Conservation (phyloP, 2,888 invertebrate species). For the Pseudococcus viburni region DNA sequence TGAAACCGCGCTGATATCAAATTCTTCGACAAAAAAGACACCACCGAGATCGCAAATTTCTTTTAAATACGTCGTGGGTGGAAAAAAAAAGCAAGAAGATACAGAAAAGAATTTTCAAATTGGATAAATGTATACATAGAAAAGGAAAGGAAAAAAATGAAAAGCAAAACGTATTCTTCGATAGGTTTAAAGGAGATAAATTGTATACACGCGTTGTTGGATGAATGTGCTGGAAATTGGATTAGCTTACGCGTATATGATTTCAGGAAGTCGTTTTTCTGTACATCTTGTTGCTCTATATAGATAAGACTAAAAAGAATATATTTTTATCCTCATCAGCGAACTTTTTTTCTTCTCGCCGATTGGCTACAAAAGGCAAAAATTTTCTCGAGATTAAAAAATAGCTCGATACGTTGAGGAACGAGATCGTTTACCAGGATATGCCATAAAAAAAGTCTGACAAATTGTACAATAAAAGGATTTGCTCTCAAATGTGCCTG, state of each 20-base stretch:
- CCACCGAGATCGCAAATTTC: not conserved
- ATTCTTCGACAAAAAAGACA: not conserved
- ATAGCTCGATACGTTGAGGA: too few relatives aligned
- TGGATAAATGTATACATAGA: not conserved
- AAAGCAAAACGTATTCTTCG: slow-evolving; percentile 43
- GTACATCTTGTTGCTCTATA: slow-evolving; percentile 25
- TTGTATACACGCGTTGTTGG: slow-evolving; percentile 13
- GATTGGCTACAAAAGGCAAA: too few relatives aligned
- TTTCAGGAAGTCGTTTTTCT: slow-evolving; percentile 50
- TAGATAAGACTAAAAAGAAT: slow-evolving; percentile 26
- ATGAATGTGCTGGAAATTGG: slow-evolving; percentile 51
- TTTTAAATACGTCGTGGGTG: not conserved
- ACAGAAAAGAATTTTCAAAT: slow-evolving; percentile 26
- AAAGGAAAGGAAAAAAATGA: not conserved
- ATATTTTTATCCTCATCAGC: slow-evolving; percentile 23
- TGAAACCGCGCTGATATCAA: not conserved
- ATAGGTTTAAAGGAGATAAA: slow-evolving; percentile 44
- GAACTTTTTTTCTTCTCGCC: too few relatives aligned
- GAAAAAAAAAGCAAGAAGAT: not conserved
- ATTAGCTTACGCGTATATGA: slow-evolving; percentile 48
- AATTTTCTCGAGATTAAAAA: too few relatives aligned
- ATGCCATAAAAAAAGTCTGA: too few relatives aligned
- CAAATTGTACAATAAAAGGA: too few relatives aligned
- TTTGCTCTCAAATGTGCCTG: too few relatives aligned
- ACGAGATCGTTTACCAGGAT: too few relatives aligned